Percentiles rank a stretch among this genome's conserved stretches.
These are phyloP conservation scores for Ophion obscuratus DNA, from an alignment of 2,888 invertebrate species.

Conservation along the genomic window DNA sequence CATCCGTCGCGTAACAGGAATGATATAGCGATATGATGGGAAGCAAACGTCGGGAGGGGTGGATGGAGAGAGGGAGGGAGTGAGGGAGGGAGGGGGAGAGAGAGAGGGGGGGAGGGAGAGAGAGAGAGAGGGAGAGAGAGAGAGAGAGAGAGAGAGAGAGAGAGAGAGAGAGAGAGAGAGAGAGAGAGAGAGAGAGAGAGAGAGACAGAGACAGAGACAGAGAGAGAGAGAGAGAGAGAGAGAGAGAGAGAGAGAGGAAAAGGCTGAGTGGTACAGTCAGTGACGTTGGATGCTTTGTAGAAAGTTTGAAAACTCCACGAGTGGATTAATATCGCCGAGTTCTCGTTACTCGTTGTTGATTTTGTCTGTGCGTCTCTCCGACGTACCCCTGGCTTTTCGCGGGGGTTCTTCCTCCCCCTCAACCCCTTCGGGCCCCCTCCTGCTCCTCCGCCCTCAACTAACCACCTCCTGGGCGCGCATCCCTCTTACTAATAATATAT, in stretches of 20 bases:
- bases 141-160: slow-evolving; percentile 8
- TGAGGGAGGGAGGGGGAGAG: too few species aligned
- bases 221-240: background rate
- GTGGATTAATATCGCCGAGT: slow-evolving; percentile 84
- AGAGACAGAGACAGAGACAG: slow-evolving; percentile 54
- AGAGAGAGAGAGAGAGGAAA: slow-evolving; percentile 12
- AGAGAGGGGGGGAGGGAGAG: slow-evolving; percentile 58
- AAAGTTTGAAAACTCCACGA: slow-evolving; percentile 84
- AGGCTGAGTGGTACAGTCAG: slow-evolving; percentile 58
- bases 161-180: background rate
- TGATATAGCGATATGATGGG: slow-evolving; percentile 59
- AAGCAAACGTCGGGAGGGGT: slow-evolving; percentile 35
- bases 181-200: slow-evolving; percentile 18
- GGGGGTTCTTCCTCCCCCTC: slow-evolving; percentile 66
- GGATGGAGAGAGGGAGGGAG: too few species aligned
- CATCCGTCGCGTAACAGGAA: slow-evolving; percentile 51
- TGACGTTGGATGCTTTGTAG: slow-evolving; percentile 82
- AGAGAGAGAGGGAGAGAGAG: too few species aligned
- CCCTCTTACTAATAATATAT: slow-evolving; percentile 68
- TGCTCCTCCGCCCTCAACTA: background rate
- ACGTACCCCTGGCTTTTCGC: slow-evolving; percentile 71
- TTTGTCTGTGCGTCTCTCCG: slow-evolving; percentile 82
- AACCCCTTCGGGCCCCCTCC: slow-evolving; percentile 56
- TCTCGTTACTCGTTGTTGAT: slow-evolving; percentile 84
- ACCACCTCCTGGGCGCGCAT: slow-evolving; percentile 69